phyloP scores from a whole-genome alignment of 2,113 vertebrate genomes.

The Okapia johnstoni region DNA sequence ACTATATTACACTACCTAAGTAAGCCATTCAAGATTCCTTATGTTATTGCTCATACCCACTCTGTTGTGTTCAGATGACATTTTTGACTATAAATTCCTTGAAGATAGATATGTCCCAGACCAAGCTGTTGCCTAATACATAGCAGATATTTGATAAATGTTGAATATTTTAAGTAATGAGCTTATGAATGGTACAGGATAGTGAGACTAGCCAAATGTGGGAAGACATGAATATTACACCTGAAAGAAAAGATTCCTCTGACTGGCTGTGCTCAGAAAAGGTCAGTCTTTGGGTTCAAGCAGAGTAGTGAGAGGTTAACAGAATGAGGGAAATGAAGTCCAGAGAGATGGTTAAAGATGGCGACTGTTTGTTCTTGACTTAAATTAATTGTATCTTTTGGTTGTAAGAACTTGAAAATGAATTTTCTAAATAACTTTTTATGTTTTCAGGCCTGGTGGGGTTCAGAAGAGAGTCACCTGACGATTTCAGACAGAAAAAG shows the following conservation, averaged over 20 bases:
- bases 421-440: not conserved
- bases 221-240: not conserved
- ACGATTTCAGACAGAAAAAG: not conserved
- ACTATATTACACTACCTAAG: not conserved
- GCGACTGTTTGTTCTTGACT: not conserved
- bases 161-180: not conserved
- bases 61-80: not conserved
- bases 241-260: not conserved
- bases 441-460: not conserved
- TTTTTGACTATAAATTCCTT: not conserved
- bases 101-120: not conserved
- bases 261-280: not conserved
- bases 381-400: not conserved
- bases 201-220: not conserved
- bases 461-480: not conserved
- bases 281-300: not conserved
- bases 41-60: not conserved
- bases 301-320: not conserved
- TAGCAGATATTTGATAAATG: not conserved
- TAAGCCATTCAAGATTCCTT: not conserved
- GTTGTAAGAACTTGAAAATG: not conserved
- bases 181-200: not conserved
- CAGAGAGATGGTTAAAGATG: not conserved
- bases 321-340: not conserved
- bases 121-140: not conserved